Base-by-base conservation (phyloP, 2,797 vertebrate genomes). In the Podarcis siculus region DNA sequence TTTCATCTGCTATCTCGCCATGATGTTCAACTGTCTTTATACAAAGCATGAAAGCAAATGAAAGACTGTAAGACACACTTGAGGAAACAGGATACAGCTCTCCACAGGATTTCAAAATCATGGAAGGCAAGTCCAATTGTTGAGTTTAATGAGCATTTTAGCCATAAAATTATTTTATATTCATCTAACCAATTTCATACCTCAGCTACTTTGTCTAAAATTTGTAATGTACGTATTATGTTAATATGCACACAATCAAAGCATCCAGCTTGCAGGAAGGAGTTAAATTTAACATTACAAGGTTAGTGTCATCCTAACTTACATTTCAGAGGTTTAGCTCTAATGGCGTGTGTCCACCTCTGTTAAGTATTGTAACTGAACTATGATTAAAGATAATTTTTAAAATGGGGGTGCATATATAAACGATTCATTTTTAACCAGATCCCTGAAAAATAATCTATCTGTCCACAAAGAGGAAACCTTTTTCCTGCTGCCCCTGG, bases 91-190 rank as follows among this genome's bases (percentile, higher is more conserved):
- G 86, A 90, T 83, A 87, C 32, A 87, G 91, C 73, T 93, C 89
- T 90, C 81, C 88, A 86, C 87, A 94, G 45, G 82, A 93, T 82
- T 27, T 13, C 87, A 27, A 83, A 90, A 93, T 81, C 90, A 93
- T 37, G 86, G 49, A 1, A 88, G 12, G 1, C 87, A 90, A 88
- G 55, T 90, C 93, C 78, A 88, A 72, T 0, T 90, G 86, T 76
- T 86, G 86, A 55, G 83, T 86, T 83, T 73, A 82, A 86, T 80
- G 71, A 87, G 25, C 32, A 92, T 85, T 94, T 86, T 91, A 72
- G 85, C 61, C 92, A 81, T 1, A 82, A 73, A 93, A 91, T 75
- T 91, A 93, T 92, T 92, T 92, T 89, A 92, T 87, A 93, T 92
- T 90, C 86, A 90, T 86, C 87, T 94, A 93, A 35, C 35, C 55